Percentiles rank a stretch among this genome's conserved stretches.
phyloP scores from a whole-genome alignment of 1,140 invertebrate genomes.

The Megathymus violae region DNA sequence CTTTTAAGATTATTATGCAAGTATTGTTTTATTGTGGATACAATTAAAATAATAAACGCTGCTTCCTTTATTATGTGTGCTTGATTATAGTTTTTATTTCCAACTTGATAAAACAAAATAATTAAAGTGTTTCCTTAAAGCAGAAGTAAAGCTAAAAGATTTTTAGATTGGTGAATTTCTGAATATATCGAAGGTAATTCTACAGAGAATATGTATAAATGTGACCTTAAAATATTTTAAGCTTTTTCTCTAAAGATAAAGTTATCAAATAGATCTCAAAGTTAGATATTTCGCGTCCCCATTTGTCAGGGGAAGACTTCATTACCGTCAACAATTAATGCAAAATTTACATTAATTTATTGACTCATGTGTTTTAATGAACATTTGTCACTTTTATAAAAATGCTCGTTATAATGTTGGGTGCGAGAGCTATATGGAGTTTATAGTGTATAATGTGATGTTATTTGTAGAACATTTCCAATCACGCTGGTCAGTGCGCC shows the following conservation, averaged over 20 bases:
- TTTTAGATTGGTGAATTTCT: background rate
- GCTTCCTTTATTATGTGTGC: slow-evolving; percentile 15
- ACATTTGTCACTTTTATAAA: background rate
- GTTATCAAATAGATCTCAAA: background rate
- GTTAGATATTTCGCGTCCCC: background rate
- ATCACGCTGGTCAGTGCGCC: slow-evolving; percentile 43
- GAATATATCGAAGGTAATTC: background rate
- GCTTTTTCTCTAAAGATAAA: too few species aligned
- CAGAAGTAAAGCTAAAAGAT: background rate
- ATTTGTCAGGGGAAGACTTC: background rate
- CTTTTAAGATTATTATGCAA: slow-evolving; percentile 46
- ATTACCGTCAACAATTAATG: background rate
- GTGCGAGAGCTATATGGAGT: too few species aligned
- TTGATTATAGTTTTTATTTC: background rate
- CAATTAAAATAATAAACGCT: slow-evolving; percentile 32
- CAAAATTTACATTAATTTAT: background rate
- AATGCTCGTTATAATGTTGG: background rate
- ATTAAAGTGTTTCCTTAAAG: background rate
- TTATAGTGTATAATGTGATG: slow-evolving; percentile 33
- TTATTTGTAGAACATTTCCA: slow-evolving; percentile 40
- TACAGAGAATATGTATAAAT: too few species aligned
- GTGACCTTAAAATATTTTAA: too few species aligned
- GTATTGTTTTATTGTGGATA: slow-evolving; percentile 39
- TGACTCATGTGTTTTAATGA: background rate
- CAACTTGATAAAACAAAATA: background rate